Conservation (phyloP, 2,888 invertebrate genomes). For the Dexiosoma caninum region DNA sequence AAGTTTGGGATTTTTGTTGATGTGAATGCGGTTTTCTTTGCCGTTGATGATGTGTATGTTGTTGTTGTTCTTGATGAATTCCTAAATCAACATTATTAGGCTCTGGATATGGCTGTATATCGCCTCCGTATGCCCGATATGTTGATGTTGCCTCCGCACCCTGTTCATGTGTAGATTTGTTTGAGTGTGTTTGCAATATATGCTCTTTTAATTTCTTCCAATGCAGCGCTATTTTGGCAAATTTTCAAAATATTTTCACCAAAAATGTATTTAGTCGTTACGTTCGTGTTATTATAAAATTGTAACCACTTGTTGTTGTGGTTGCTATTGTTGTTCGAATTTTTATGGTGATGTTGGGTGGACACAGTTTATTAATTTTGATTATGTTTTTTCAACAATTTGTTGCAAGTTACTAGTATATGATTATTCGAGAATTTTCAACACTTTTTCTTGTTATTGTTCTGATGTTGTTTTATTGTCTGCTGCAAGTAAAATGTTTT, state of each 20-base stretch:
- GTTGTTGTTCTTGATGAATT: conserved; percentile 31
- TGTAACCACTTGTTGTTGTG: neutral
- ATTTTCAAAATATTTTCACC: conserved; percentile 39
- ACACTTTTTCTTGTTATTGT: neutral
- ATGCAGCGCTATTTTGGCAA: conserved; percentile 66
- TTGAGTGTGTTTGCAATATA: conserved; percentile 62
- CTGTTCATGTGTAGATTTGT: conserved; percentile 58
- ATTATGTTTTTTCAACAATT: conserved; percentile 14
- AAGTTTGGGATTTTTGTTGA: conserved; percentile 17
- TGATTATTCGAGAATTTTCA: neutral
- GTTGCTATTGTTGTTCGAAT: neutral
- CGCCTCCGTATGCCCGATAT: conserved; percentile 56
- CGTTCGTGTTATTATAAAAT: neutral
- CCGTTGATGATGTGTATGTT: neutral
- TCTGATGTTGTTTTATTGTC: conserved; percentile 22
- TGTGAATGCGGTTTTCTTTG: conserved; percentile 4
- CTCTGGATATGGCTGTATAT: conserved; percentile 51
- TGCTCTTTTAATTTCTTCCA: conserved; percentile 66
- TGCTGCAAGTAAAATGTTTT: conserved; percentile 3
- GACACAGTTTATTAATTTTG: conserved; percentile 10
- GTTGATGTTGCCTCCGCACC: conserved; percentile 53
- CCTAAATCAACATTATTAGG: conserved; percentile 57
- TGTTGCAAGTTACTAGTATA: conserved; percentile 5
- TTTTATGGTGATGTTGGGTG: neutral
- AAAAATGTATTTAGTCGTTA: neutral